Conservation (phyloP, 2,113 vertebrate species). For the Varanus komodoensis region DNA sequence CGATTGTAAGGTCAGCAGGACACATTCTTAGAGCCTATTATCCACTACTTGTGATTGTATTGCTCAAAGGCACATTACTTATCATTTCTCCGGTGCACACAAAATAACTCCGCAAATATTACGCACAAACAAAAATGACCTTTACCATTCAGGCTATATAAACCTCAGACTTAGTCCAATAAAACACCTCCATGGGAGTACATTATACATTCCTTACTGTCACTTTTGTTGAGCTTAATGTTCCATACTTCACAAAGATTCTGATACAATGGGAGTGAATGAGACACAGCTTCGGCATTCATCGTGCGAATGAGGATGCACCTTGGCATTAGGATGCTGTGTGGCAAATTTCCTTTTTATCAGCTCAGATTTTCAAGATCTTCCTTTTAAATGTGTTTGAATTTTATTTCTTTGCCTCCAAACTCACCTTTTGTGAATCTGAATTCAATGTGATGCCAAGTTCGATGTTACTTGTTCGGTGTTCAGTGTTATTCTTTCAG, state of each 20-base stretch:
- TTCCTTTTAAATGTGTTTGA: not conserved
- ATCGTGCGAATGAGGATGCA: not conserved
- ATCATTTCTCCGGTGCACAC: not conserved
- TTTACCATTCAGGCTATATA: not conserved
- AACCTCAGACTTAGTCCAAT: not conserved
- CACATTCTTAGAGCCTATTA: constrained; percentile 34
- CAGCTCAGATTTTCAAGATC: not conserved
- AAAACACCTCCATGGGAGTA: not conserved
- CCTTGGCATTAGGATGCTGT: not conserved
- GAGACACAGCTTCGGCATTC: not conserved
- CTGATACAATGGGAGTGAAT: not conserved
- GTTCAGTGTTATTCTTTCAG: too few species aligned
- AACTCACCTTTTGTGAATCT: not conserved
- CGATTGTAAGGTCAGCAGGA: constrained; percentile 59
- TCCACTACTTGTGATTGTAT: not conserved
- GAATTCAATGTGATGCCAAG: not conserved
- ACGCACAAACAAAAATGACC: constrained; percentile 6
- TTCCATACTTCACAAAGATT: not conserved
- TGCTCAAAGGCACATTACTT: constrained; percentile 1
- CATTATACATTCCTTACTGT: not conserved
- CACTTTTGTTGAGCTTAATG: not conserved
- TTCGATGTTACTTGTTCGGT: too few species aligned
- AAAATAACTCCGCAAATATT: constrained; percentile 3
- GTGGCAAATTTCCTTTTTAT: not conserved
- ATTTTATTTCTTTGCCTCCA: not conserved